phyloP scores from a whole-genome alignment of 1,140 invertebrate genomes.

The Brachionus paranguensis region DNA sequence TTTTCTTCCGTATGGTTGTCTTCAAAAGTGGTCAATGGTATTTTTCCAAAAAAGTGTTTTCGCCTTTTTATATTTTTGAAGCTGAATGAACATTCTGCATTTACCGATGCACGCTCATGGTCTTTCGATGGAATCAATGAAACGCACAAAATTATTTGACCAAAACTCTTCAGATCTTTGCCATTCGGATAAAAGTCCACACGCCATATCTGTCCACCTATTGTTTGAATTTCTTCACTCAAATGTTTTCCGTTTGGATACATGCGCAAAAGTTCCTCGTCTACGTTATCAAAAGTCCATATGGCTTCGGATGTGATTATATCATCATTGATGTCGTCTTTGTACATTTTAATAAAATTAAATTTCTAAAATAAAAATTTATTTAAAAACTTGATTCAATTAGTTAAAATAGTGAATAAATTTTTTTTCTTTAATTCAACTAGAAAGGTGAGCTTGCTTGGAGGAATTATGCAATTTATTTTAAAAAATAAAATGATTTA shows the following conservation, averaged over 20 bases:
- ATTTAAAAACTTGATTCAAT: not conserved
- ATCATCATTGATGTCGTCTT: conserved; percentile 8
- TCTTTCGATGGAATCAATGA: not conserved
- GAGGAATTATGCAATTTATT: not conserved
- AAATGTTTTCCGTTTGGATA: conserved; percentile 17
- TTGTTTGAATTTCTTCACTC: conserved; percentile 12
- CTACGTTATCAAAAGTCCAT: conserved; percentile 27
- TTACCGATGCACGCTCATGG: not conserved
- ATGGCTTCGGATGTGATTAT: conserved; percentile 15
- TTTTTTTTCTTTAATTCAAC: not conserved
- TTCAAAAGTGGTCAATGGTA: not conserved
- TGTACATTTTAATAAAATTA: not conserved
- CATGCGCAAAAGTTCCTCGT: not conserved
- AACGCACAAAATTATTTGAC: not conserved
- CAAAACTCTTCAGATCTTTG: not conserved
- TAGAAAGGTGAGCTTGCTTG: not conserved
- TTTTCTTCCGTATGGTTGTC: not conserved
- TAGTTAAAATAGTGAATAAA: not conserved
- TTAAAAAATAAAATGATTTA: not conserved
- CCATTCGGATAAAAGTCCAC: conserved; percentile 35
- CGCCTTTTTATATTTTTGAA: conserved; percentile 13
- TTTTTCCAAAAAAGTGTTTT: conserved; percentile 32
- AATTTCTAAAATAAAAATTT: not conserved
- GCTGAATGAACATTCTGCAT: conserved; percentile 28
- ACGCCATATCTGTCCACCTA: not conserved